These are phyloP conservation scores for Monochamus alternatus DNA, from an alignment of 2,888 invertebrate species.

Conservation along the genomic window DNA sequence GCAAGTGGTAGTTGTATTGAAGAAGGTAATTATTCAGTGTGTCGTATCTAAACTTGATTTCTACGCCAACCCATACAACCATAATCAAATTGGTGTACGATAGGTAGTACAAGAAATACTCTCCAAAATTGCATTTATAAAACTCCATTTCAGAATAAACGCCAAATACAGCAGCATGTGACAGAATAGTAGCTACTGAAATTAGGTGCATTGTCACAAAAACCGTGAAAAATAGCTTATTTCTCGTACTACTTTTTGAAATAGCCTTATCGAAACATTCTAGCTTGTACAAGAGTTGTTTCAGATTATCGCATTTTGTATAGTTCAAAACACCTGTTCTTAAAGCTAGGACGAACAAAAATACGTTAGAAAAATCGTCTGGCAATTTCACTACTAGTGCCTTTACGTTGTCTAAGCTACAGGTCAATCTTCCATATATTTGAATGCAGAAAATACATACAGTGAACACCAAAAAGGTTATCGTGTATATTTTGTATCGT, in stretches of 20 bases:
- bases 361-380: background rate
- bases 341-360: background rate
- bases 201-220: background rate
- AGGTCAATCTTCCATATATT: background rate
- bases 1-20: background rate
- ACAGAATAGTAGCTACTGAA: background rate
- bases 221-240: background rate
- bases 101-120: background rate
- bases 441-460: background rate
- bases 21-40: background rate
- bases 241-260: background rate
- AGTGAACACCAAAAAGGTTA: background rate
- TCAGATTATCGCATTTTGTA: background rate
- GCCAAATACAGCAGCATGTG: background rate
- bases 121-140: background rate
- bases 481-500: background rate
- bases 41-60: slow-evolving; percentile 1
- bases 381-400: background rate
- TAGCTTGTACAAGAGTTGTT: background rate
- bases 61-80: background rate
- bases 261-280: background rate
- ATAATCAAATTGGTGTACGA: background rate
- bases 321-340: background rate
- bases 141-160: background rate
- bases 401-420: too few relatives aligned